Base-by-base conservation (phyloP, 2,113 vertebrate species). In the Aix galericulata region DNA sequence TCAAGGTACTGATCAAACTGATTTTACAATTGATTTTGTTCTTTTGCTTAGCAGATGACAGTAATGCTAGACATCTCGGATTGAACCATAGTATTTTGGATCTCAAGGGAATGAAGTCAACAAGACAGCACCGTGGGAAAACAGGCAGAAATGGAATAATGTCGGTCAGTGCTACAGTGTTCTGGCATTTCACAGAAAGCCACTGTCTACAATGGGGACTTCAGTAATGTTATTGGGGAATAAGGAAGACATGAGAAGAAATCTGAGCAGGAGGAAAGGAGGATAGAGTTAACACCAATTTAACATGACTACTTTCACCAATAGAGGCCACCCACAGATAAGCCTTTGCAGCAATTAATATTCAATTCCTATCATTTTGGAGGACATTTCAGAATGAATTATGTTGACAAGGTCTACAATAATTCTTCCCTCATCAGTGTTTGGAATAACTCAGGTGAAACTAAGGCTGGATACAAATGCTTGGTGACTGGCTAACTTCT, bases 1-100 rank as follows among this genome's bases (percentile, higher is more conserved):
- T 94, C 60, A 89, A 66, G n/a, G 50, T 80, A 21, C 11, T 83
- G 75, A 91, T 89, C 63, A 82, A 94, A 82, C 67, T 74, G 74
- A 91, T 94, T 89, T 92, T 95, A 81, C n/a, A 75, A 78, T 20
- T 73, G 34, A 91, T 89, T 79, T 78, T 94, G 23, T 78, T 87
- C 15, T 75, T 91, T 68, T 72, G 63, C 38, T 60, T 76, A 82
- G 66, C 14, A 85, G 66, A 64, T 60, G 31, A 82, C 34, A 93
- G 42, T 48, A 44, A 68, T 69, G 38, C 29, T 62, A 87, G 34
- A 73, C 94, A 76, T 87, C 66, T 79, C 64, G 48, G 66, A 87
- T 85, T 89, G 79, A 91, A 82, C 56, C 9, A 48, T 7, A 68
- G 5, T 6, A 71, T 72, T 72, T 76, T 1, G 12, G 56, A 68